Evolutionary conservation across 2,888 invertebrate genomes (phyloP), one percentile per base, ranked within the genome.

Genomic region (Limenitis camilla): DNA sequence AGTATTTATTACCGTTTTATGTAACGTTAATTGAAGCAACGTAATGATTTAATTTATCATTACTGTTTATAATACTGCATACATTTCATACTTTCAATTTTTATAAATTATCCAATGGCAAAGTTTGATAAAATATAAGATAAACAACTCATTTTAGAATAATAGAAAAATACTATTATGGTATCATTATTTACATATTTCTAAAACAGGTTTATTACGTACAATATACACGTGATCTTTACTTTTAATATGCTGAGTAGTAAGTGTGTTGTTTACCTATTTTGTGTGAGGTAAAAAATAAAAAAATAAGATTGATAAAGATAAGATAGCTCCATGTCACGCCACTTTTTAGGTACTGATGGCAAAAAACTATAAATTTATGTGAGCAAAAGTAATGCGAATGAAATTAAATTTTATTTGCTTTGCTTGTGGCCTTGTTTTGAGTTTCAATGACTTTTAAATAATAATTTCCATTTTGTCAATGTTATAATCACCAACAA

Each of bases 131-230:
- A n/a, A n/a, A n/a, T n/a, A n/a, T n/a, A n/a, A n/a, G n/a, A n/a
- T n/a, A n/a, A n/a, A n/a, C n/a, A n/a, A n/a, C n/a, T n/a, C n/a
- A n/a, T 28, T 28, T 6, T 36, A 33, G 6, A 8, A 36, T 6
- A 36, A 35, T 29, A 11, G 45, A 36, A 36, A 28, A 11, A 11
- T 11, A 8, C 45, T 45, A 56, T 55, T 36, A 41, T 43, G 35
- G 10, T 45, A 35, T 40, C 52, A 19, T 33, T 48, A 55, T 55
- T 58, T 59, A 61, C 42, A 51, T 55, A 46, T 35, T 31, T 27
- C 41, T 19, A 40, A 47, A 60, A 64, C 62, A 40, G 52, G 61
- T 62, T 63, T 61, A 45, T 64, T 62, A 62, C 64, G 62, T 60
- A 28, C 3, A 5, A 19, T 35, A 40, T 52, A 43, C 48, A 50